A percentile compares a stretch with the other conserved stretches of the same genome.
phyloP scores from a whole-genome alignment of 2,888 invertebrate species.

The Bembecia ichneumoniformis region DNA sequence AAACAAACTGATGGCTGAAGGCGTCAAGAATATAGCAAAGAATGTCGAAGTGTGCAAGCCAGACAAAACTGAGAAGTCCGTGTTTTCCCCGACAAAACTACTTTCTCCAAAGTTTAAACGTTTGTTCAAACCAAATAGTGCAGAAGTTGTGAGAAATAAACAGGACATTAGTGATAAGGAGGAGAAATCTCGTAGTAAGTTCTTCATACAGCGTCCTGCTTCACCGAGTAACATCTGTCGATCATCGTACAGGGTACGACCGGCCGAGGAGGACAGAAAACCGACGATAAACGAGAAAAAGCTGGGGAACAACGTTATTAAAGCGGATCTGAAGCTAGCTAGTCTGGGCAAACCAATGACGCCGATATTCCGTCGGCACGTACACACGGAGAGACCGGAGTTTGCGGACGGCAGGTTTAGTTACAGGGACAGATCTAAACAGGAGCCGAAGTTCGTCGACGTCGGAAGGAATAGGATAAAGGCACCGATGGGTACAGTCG shows the following conservation, averaged over 20 bases:
- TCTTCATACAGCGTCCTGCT: slow-evolving; percentile 50
- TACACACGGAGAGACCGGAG: slow-evolving; percentile 35
- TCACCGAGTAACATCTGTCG: slow-evolving; percentile 34
- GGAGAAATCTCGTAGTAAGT: slow-evolving; percentile 53
- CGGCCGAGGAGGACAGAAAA: slow-evolving; percentile 22
- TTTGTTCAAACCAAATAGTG: slow-evolving; percentile 45
- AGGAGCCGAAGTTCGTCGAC: slow-evolving; percentile 26
- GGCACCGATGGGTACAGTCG: slow-evolving; percentile 20
- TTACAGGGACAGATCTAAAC: slow-evolving; percentile 39
- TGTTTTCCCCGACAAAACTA: slow-evolving; percentile 52
- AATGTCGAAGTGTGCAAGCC: slow-evolving; percentile 24
- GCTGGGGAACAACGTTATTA: slow-evolving; percentile 31
- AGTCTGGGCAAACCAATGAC: slow-evolving; percentile 63
- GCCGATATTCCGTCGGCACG: slow-evolving; percentile 51
- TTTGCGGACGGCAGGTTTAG: slow-evolving; percentile 55
- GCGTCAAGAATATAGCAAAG: slow-evolving; percentile 37
- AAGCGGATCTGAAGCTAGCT: slow-evolving; percentile 53
- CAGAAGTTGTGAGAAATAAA: slow-evolving; percentile 34
- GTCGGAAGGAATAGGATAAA: slow-evolving; percentile 42
- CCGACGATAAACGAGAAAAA: slow-evolving; percentile 12
- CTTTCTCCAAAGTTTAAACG: slow-evolving; percentile 59
- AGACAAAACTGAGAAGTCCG: slow-evolving; percentile 27
- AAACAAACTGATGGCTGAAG: slow-evolving; percentile 32
- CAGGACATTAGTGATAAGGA: slow-evolving; percentile 26
- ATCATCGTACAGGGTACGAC: slow-evolving; percentile 41